phyloP scores from a whole-genome alignment of 2,797 vertebrate species.

The Pelodytes ibericus region DNA sequence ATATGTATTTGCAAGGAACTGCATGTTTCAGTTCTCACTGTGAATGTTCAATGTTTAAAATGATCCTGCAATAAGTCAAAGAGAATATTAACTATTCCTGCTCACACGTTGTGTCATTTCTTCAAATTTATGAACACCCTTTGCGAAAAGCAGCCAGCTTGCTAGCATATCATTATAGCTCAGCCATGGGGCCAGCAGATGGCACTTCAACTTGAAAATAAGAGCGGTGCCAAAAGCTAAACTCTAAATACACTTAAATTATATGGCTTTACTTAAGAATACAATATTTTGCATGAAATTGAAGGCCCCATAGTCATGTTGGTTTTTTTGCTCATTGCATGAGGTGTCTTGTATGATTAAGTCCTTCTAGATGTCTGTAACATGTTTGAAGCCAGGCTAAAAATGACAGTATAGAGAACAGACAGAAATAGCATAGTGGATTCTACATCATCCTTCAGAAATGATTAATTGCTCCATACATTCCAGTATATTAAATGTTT shows the following conservation, averaged over 20 bases:
- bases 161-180: too few relatives aligned
- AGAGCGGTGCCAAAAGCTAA: too few relatives aligned
- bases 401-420: slow-evolving; percentile 15
- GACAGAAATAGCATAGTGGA: slow-evolving; percentile 47
- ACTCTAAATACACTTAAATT: slow-evolving; percentile 61
- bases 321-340: slow-evolving; percentile 59
- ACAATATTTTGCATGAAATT: slow-evolving; percentile 54
- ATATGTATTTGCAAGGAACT: too few relatives aligned
- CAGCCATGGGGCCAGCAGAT: too few relatives aligned
- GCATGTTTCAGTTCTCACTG: too few relatives aligned
- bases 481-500: not conserved
- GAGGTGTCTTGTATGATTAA: not conserved
- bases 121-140: too few relatives aligned
- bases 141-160: too few relatives aligned
- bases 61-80: too few relatives aligned
- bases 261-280: slow-evolving; percentile 57
- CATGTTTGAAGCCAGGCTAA: not conserved
- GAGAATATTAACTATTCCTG: too few relatives aligned
- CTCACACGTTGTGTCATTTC: too few relatives aligned
- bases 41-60: too few relatives aligned
- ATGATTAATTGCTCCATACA: not conserved
- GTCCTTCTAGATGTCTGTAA: not conserved
- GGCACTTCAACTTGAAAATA: too few relatives aligned
- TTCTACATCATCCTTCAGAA: not conserved
- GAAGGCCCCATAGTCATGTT: slow-evolving; percentile 53